A percentile compares a stretch with the other conserved stretches of the same genome.
These are phyloP conservation scores for Agelastica alni DNA, from an alignment of 2,888 invertebrate species.

Conservation along the genomic window DNA sequence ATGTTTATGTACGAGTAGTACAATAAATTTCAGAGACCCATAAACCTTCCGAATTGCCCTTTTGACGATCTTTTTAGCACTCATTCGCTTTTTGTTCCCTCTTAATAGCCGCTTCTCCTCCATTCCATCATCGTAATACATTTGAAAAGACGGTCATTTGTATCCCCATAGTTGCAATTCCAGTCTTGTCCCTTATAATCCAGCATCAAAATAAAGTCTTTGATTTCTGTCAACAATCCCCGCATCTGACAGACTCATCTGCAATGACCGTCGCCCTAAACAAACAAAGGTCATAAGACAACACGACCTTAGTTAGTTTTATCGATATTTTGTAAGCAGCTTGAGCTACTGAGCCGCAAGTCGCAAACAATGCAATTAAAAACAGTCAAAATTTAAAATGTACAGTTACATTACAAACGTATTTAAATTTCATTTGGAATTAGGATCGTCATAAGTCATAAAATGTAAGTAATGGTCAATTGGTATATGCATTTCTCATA, in stretches of 20 bases:
- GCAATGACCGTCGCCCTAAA: slow-evolving; percentile 45
- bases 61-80: not conserved
- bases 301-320: slow-evolving; percentile 34
- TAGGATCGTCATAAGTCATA: too few relatives aligned
- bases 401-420: too few relatives aligned
- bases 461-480: too few relatives aligned
- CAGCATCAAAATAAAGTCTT: slow-evolving; percentile 42
- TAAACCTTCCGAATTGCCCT: not conserved
- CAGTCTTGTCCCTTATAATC: slow-evolving; percentile 46
- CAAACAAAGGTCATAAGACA: slow-evolving; percentile 42
- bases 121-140: slow-evolving; percentile 16
- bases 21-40: too few relatives aligned
- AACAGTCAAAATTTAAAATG: too few relatives aligned
- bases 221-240: slow-evolving; percentile 47
- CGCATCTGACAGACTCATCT: slow-evolving; percentile 42
- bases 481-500: too few relatives aligned
- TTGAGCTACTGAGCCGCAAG: too few relatives aligned
- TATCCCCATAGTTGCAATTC: slow-evolving; percentile 30
- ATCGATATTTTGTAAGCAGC: slow-evolving; percentile 15
- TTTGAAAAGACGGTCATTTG: slow-evolving; percentile 15
- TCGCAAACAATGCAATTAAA: too few relatives aligned
- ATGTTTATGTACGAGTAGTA: too few relatives aligned
- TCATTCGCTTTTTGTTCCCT: not conserved
- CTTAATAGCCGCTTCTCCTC: not conserved
- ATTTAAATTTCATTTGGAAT: too few relatives aligned